These are phyloP conservation scores for Bergia puertoricense DNA, from an alignment of 92 coral and sea anemone species.

Conservation along the genomic window DNA sequence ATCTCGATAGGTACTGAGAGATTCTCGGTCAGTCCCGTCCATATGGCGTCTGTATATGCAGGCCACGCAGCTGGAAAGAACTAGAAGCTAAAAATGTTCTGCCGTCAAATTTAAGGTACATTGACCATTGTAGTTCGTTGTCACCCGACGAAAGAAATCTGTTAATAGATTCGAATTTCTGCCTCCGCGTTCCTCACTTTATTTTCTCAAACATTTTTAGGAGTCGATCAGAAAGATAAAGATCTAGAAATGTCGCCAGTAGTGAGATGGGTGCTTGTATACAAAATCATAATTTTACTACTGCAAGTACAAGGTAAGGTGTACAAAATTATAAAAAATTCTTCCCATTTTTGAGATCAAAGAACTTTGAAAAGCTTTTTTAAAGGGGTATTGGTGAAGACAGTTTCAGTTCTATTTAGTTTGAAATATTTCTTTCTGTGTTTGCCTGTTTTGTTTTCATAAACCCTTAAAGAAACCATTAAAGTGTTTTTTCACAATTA, in stretches of 20 bases:
- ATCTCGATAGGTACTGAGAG: no score
- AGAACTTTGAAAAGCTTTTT: no score
- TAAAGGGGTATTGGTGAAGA: neutral
- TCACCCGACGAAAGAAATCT: neutral
- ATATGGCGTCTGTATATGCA: no score
- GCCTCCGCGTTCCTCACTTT: neutral
- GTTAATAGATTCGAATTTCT: neutral
- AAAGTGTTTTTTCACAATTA: neutral
- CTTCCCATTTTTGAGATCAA: no score
- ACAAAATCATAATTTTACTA: neutral
- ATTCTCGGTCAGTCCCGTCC: no score
- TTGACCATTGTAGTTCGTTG: neutral
- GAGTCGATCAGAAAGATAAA: neutral
- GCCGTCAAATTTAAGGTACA: neutral
- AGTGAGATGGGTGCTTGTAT: neutral
- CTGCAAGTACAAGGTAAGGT: slow-evolving; percentile 14
- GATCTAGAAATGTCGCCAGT: neutral
- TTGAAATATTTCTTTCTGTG: neutral
- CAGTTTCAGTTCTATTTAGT: neutral
- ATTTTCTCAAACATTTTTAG: slow-evolving; percentile 2
- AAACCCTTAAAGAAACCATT: neutral
- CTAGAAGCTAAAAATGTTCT: neutral
- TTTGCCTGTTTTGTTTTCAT: neutral
- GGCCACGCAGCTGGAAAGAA: no score
- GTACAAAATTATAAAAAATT: neutral